Conservation (phyloP, 2,888 invertebrate genomes). For the Caradrina clavipalpis region DNA sequence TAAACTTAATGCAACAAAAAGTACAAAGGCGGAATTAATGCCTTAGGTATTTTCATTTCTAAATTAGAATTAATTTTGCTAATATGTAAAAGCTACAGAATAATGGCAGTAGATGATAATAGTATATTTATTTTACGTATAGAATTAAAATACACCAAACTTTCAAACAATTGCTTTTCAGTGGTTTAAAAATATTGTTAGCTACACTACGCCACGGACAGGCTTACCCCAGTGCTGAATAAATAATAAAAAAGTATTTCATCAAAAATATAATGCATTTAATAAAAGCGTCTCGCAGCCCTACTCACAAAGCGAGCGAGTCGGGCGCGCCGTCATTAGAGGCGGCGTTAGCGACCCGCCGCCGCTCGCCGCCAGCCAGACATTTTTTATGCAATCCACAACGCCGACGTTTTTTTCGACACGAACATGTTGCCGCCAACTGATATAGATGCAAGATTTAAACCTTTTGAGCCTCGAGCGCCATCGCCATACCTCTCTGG, state of each 20-base stretch:
- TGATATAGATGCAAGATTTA: slow-evolving; percentile 61
- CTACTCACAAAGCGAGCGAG: slow-evolving; percentile 75
- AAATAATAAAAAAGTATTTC: slow-evolving; percentile 25
- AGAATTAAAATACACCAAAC: neutral
- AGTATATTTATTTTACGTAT: neutral
- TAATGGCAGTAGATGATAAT: no score
- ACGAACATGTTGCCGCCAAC: slow-evolving; percentile 68
- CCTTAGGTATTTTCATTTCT: no score
- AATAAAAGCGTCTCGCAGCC: slow-evolving; percentile 69
- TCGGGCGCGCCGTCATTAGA: slow-evolving; percentile 85
- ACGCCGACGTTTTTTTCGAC: slow-evolving; percentile 77
- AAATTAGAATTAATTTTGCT: no score
- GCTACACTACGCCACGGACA: no score
- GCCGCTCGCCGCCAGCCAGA: slow-evolving; percentile 83
- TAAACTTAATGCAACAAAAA: no score
- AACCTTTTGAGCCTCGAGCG: slow-evolving; percentile 36
- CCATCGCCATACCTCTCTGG: slow-evolving; percentile 46
- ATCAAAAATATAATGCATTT: slow-evolving; percentile 37
- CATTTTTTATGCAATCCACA: slow-evolving; percentile 89
- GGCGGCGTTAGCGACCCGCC: slow-evolving; percentile 88
- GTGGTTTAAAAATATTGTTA: neutral
- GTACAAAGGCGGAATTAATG: no score
- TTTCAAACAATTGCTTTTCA: slow-evolving; percentile 1
- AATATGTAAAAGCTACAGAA: no score
- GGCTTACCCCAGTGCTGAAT: slow-evolving; percentile 4